Base-by-base conservation (phyloP, 2,797 vertebrate species). In the Chaetodon trifasciatus region DNA sequence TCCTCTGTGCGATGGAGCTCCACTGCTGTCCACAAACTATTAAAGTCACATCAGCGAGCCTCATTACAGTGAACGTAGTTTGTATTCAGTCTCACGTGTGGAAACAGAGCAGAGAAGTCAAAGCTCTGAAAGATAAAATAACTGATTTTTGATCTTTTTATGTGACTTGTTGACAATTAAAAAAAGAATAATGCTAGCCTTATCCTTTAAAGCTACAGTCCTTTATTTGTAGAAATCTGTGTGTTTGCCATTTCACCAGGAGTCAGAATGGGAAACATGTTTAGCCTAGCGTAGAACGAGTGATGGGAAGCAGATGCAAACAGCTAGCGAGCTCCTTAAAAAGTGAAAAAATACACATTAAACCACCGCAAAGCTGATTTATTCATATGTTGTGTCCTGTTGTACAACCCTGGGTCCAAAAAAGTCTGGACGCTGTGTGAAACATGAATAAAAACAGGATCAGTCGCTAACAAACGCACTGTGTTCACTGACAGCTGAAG, bases 151-250 rank as follows among this genome's bases (percentile, higher is more conserved):
- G 21, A 23, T 66, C 8, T 75, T 67, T 82, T 57, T 57, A 49
- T 55, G 23, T 68, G 23, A 61, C 2, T 58, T 72, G 72, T 79
- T 84, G 63, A 68, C 62, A 56, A 37, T 28, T 17, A 42, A 16
- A 35, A 35, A 61, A 40, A 4, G 17, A 67, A 72, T 56, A 77
- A 62, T 32, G 15, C 42, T 63, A 55, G 72, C 69, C 70, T 70
- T 65, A 21, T 70, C 66, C 61, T 86, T 78, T 42, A 42, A 66
- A 52, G 10, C 13, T 28, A 37, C 13, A 62, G 15, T 47, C 40
- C 11, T 56, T 44, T 60, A 17, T 62, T 74, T 46, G 85, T 17
- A 69, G 52, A 67, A 80, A 70, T 37, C 5, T 44, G 11, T 63
- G 42, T 28, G 55, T 74, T 72, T 83, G 57, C 28, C 47, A 21